phyloP scores from a whole-genome alignment of 23 tunicate species.

The Corella eumyota region DNA sequence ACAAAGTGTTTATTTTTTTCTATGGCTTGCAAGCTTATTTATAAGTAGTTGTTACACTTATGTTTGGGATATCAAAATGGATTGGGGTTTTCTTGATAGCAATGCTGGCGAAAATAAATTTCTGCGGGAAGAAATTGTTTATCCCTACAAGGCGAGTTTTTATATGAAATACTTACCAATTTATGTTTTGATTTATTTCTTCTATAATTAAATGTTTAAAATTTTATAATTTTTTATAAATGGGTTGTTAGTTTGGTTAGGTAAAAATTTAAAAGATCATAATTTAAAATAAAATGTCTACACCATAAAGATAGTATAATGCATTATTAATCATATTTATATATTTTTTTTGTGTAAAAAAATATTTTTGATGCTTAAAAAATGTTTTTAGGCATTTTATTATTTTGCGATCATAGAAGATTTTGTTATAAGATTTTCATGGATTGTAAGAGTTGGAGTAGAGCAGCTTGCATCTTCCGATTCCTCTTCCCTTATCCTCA shows the following conservation, averaged over 20 bases:
- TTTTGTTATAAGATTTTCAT: slow-evolving; percentile 58
- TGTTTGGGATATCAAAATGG: slow-evolving; percentile 99
- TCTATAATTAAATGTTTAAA: background rate
- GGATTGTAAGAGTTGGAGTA: slow-evolving; percentile 41
- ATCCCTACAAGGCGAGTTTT: slow-evolving; percentile 45
- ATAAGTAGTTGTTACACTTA: slow-evolving; percentile 80
- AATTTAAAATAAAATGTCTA: background rate
- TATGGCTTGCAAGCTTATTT: slow-evolving; percentile 61
- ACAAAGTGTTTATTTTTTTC: slow-evolving; percentile 67
- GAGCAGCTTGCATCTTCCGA: slow-evolving; percentile 11
- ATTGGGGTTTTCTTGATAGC: slow-evolving; percentile 93
- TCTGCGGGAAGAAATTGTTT: slow-evolving; percentile 79
- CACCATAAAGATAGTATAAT: no score
- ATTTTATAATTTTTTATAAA: background rate
- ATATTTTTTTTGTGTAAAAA: background rate
- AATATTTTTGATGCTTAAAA: background rate
- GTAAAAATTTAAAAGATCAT: background rate
- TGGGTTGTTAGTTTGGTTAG: background rate
- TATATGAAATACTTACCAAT: no score
- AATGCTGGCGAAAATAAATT: slow-evolving; percentile 81
- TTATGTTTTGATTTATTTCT: background rate
- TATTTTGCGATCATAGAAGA: slow-evolving; percentile 69
- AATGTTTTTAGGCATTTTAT: slow-evolving; percentile 31
- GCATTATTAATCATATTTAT: no score
- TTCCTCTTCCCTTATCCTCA: slow-evolving; percentile 2